These are phyloP conservation scores for Tapirus terrestris DNA, from an alignment of 2,113 vertebrate species.

Conservation along the genomic window DNA sequence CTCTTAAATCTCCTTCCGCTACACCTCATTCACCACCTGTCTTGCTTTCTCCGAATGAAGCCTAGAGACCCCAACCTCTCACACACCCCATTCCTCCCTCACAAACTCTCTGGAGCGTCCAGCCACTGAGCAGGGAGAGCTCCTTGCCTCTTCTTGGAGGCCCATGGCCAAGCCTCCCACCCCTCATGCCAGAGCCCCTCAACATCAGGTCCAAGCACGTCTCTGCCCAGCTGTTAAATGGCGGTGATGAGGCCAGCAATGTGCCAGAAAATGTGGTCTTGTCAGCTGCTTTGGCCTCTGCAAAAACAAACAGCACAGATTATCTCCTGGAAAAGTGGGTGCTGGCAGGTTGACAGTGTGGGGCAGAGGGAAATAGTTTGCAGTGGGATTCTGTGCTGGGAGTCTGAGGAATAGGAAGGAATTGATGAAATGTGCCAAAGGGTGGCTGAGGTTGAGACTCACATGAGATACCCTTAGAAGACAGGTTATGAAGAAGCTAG, in stretches of 20 bases:
- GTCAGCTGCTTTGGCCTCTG: not conserved
- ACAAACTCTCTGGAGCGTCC: not conserved
- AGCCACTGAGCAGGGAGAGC: not conserved
- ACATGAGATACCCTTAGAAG: not conserved
- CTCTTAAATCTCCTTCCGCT: not conserved
- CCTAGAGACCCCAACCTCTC: not conserved
- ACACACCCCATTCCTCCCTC: not conserved
- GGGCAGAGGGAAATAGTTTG: not conserved
- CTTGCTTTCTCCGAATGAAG: not conserved
- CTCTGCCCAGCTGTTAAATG: not conserved
- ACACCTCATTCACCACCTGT: not conserved
- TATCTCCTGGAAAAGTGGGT: not conserved
- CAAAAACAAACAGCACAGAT: not conserved
- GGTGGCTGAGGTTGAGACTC: not conserved
- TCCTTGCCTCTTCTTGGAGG: not conserved
- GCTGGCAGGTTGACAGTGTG: not conserved
- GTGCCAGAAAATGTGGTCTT: not conserved
- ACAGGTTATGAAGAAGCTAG: not conserved
- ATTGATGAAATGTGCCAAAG: rapidly evolving
- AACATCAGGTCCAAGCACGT: not conserved
- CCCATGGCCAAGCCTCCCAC: not conserved
- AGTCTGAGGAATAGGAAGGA: not conserved
- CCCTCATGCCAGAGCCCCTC: not conserved
- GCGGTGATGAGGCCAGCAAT: not conserved
- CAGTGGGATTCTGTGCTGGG: not conserved